A percentile compares a stretch with the other conserved stretches of the same genome.
Conservation (phyloP, 2,797 vertebrate genomes). For the Varecia variegata region DNA sequence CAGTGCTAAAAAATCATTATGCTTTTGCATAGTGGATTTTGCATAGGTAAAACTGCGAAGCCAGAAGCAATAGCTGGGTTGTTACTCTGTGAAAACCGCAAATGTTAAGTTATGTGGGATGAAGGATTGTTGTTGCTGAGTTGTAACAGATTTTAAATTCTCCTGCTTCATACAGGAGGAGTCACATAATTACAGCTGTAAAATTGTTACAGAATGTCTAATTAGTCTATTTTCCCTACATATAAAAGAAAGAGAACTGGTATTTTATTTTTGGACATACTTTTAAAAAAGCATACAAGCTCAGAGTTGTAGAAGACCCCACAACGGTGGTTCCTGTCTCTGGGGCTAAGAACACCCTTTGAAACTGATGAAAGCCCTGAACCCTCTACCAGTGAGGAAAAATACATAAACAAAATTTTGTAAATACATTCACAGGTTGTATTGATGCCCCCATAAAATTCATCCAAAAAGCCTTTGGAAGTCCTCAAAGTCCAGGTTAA, state of each 20-base stretch:
- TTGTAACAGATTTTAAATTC: conserved; percentile 30
- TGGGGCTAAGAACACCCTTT: not conserved
- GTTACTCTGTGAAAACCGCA: not conserved
- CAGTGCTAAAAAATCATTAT: not conserved
- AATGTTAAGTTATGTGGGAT: not conserved
- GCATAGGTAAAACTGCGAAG: not conserved
- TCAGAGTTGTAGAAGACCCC: not conserved
- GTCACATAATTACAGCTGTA: conserved; percentile 8
- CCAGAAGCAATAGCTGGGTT: not conserved
- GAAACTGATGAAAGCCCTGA: not conserved
- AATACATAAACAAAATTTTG: not conserved
- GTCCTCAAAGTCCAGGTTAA: not conserved
- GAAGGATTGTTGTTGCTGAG: not conserved
- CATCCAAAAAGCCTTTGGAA: not conserved
- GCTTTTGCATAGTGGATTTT: not conserved
- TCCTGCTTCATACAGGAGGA: conserved; percentile 1
- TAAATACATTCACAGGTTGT: not conserved
- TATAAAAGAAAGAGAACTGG: conserved; percentile 29
- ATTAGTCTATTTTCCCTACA: conserved; percentile 32
- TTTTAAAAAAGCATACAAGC: not conserved
- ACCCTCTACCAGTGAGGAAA: not conserved
- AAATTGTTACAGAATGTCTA: conserved; percentile 15
- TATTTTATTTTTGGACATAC: conserved; percentile 22
- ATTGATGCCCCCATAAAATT: not conserved
- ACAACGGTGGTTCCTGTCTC: not conserved